Base-by-base conservation (phyloP, 2,888 invertebrate genomes). In the Dynastes tityus region DNA sequence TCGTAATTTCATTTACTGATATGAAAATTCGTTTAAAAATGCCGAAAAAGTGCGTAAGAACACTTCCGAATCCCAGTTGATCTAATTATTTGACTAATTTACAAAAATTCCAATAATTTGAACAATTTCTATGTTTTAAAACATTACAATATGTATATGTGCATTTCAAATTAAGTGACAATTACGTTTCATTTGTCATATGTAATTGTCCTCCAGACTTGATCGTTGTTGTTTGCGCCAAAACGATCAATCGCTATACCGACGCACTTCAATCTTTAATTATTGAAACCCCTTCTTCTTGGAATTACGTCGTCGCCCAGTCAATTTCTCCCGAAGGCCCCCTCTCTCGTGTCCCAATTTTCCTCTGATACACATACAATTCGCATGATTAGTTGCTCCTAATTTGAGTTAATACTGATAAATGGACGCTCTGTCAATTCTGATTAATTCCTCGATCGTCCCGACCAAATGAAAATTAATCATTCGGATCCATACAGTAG, bases 361-460 rank as follows among this genome's bases (percentile, higher is more conserved):
- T 55, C 63, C 32, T 63, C 63, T 32, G 29, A 63, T 63, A 63
- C 40, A 51, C 40, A 27, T 58, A 73, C 73, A 73, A 37, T 73
- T 73, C 73, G 73, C 73, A 73, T 73, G 73, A 73, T 73, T 73
- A 73, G 73, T 73, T 58, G 58, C 73, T 73, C 73, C 73, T 73
- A 73, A 73, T 73, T 73, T 73, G 73, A 73, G 73, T 73, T 73
- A 73, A 73, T 73, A 73, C 73, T 73, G 73, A 73, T 73, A 73
- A 73, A 73, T 58, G 73, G 58, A 58, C 73, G 16, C 40, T n/a
- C 71, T 58, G 73, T 73, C 73, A 73, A 73, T 73, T 73, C 73
- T 58, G 73, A 73, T 73, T 58, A 73, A 73, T 73, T 73, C 40
- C 51, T 13, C 68, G 68, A 29, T 73, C 73, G 55, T 58, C 73